Conservation (phyloP, 2,888 invertebrate genomes). For the Lepeophtheirus nordmannii region DNA sequence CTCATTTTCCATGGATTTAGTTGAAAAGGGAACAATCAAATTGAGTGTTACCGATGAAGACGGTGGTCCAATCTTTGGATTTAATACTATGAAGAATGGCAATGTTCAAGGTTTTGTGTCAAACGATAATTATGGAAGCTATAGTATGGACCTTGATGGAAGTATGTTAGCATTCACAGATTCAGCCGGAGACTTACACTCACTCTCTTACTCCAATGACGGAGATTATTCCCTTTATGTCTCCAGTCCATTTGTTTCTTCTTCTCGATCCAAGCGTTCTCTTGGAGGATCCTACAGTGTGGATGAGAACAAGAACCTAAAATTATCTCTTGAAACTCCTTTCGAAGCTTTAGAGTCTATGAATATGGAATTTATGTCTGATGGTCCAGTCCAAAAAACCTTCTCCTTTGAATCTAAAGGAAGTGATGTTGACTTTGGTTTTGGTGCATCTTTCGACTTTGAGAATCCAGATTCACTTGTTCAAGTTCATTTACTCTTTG, state of each 20-base stretch:
- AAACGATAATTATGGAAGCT: background rate
- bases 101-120: background rate
- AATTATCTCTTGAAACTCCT: background rate
- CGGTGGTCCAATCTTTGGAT: background rate
- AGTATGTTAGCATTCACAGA: background rate
- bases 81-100: background rate
- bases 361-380: background rate
- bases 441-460: background rate
- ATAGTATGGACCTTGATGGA: slow-evolving; percentile 1
- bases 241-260: background rate
- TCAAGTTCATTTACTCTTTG: background rate
- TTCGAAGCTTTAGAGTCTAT: background rate
- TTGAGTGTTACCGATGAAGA: background rate
- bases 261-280: slow-evolving; percentile 1
- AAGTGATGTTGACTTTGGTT: background rate
- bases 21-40: background rate
- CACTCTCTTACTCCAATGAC: background rate
- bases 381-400: background rate
- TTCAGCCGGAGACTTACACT: background rate
- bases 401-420: background rate
- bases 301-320: background rate
- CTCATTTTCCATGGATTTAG: background rate
- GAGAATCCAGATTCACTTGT: background rate
- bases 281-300: slow-evolving; percentile 5
- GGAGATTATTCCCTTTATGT: background rate